Base-by-base conservation (phyloP, 1,140 invertebrate genomes). In the Zaprionus kolodkinae region DNA sequence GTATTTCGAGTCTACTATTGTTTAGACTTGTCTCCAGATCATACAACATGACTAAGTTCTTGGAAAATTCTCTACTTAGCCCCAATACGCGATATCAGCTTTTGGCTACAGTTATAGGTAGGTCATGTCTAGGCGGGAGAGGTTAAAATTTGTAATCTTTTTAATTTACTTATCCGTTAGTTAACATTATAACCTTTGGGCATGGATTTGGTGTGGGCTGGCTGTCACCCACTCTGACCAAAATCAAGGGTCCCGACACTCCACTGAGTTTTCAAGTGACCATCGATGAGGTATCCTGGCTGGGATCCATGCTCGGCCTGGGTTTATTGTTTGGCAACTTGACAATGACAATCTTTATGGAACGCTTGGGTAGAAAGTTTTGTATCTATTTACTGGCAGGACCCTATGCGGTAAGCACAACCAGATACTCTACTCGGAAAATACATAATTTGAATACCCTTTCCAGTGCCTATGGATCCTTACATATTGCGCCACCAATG, bases 161-260 rank as follows among this genome's bases (percentile, higher is more conserved):
- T n/a, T n/a, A n/a, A n/a, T n/a, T 21, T 50, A 25, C 17, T 21
- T 25, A 9, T 1, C 45, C 2, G 11, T 17, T 52, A 93, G 93
- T 92, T 0, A 93, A 92, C 36, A 88, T 93, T 30, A 92, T 93
- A 12, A 93, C 93, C 4, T 92, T 93, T 54, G 88, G 91, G 0
- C 93, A 93, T 78, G 93, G 93, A 7, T 82, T 93, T 13, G 92
- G 93, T n/a, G 79, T 93, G 13, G 93, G 93, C 2, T 94, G 93
- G 93, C 71, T 93, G 0, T 93, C 93, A 0, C 93, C 93, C 0
- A 93, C 84, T 0, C 33, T 92, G 0, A 64, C 75, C 1, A 81
- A 82, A 45, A 80, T 92, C 13, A 79, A 88, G 35, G 70, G 76
- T 0, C 11, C 73, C 1, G 61, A 91, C n/a, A 63, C 83, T 0